phyloP scores from a whole-genome alignment of 2,797 vertebrate genomes.

The Macrochelys suwanniensis region DNA sequence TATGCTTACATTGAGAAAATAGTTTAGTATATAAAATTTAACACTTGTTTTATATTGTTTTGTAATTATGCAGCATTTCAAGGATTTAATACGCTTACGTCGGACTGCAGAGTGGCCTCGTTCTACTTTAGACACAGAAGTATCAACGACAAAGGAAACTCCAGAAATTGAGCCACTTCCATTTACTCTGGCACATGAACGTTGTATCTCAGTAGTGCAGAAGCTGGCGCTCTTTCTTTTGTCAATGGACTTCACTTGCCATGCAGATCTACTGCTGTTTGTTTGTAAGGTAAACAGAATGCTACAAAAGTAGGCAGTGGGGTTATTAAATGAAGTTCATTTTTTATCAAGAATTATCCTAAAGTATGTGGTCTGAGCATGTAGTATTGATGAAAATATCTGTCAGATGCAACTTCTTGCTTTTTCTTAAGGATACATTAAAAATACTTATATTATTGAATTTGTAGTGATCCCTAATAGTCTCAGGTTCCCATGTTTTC shows the following conservation, averaged over 20 bases:
- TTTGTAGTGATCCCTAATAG: not conserved
- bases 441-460: not conserved
- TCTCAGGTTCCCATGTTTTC: not conserved
- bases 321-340: not conserved
- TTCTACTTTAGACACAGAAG: conserved; percentile 93
- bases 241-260: conserved; percentile 99
- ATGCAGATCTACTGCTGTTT: conserved; percentile 97
- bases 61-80: conserved; percentile 91
- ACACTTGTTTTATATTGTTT: conserved; percentile 20
- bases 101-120: conserved; percentile 98
- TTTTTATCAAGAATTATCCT: not conserved
- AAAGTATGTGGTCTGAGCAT: not conserved
- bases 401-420: not conserved
- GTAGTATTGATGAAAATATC: not conserved
- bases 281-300: conserved; percentile 93
- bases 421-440: not conserved
- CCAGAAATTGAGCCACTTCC: conserved; percentile 96
- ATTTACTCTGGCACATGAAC: conserved; percentile 96
- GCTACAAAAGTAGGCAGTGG: not conserved
- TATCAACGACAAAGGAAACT: conserved; percentile 92
- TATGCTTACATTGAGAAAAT: not conserved
- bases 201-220: conserved; percentile 98
- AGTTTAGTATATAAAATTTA: not conserved
- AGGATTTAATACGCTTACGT: conserved; percentile 96
- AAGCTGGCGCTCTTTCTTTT: conserved; percentile 97